Conservation (phyloP, 35 echinoderm and acorn worm genomes). For the Heliocidaris tuberculata region DNA sequence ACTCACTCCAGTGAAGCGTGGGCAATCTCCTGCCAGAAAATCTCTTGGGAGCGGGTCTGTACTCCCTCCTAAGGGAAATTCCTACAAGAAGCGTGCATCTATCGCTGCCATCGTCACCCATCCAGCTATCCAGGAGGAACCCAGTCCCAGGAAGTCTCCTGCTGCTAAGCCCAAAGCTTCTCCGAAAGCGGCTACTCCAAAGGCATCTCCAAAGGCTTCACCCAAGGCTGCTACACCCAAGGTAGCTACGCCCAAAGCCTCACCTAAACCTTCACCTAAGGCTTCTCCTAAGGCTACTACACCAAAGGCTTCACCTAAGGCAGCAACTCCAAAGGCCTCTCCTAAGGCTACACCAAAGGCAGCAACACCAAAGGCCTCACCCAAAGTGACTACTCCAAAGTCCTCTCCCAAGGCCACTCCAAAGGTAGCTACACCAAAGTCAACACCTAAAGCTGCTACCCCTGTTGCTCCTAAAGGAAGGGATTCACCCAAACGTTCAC, state of each 20-base stretch:
- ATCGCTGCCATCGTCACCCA: constrained; percentile 53
- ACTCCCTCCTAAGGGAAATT: constrained; percentile 34
- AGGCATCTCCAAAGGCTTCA: constrained; percentile 59
- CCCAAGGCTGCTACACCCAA: constrained; percentile 52
- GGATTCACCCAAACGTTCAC: constrained; percentile 64
- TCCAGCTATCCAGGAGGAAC: constrained; percentile 62
- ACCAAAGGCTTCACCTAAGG: constrained; percentile 52
- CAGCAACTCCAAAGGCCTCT: constrained; percentile 1
- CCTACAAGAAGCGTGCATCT: constrained; percentile 69
- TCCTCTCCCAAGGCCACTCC: constrained; percentile 7
- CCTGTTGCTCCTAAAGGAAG: constrained; percentile 31
- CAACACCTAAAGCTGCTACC: constrained; percentile 37
- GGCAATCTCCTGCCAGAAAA: constrained; percentile 67
- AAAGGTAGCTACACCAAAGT: constrained; percentile 51
- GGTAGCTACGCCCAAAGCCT: constrained; percentile 41
- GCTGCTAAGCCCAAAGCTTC: constrained; percentile 50
- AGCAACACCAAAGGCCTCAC: constrained; percentile 47
- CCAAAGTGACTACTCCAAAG: constrained; percentile 20
- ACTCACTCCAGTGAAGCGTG: constrained; percentile 80
- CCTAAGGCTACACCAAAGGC: constrained; percentile 50
- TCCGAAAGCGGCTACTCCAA: constrained; percentile 43
- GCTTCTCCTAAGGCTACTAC: constrained; percentile 49
- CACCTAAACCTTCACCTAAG: constrained; percentile 20
- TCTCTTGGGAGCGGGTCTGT: constrained; percentile 60
- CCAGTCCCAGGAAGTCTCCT: constrained; percentile 52